phyloP scores from a whole-genome alignment of 2,797 vertebrate genomes.

The Echiichthys vipera region DNA sequence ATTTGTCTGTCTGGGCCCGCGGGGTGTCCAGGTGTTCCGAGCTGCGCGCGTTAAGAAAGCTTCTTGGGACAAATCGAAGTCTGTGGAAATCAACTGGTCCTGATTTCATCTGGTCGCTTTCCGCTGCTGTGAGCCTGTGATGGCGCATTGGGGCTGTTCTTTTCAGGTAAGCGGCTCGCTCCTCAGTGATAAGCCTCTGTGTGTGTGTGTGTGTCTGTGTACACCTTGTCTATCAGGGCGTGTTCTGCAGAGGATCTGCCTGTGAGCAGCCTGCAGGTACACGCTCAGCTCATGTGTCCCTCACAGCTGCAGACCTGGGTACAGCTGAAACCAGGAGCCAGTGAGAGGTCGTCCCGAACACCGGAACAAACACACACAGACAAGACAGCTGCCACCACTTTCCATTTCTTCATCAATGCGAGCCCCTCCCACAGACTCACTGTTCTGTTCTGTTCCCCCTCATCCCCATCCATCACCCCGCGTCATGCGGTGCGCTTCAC shows the following conservation, averaged over 20 bases:
- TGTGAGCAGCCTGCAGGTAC: slow-evolving; percentile 55
- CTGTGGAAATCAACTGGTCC: slow-evolving; percentile 67
- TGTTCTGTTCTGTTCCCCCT: background rate
- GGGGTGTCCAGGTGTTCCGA: slow-evolving; percentile 72
- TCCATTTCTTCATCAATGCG: slow-evolving; percentile 68
- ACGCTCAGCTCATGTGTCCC: slow-evolving; percentile 36
- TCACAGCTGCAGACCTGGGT: background rate
- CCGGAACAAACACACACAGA: too few relatives aligned
- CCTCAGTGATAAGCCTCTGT: slow-evolving; percentile 36
- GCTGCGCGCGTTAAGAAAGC: slow-evolving; percentile 41
- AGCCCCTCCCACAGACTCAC: background rate
- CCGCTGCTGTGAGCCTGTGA: slow-evolving; percentile 43
- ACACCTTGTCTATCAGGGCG: slow-evolving; percentile 78
- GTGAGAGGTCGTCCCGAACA: too few relatives aligned
- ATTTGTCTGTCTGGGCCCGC: slow-evolving; percentile 41
- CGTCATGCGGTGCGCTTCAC: too few relatives aligned
- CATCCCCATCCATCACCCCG: background rate
- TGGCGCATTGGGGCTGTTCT: slow-evolving; percentile 62
- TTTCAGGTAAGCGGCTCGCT: slow-evolving; percentile 66
- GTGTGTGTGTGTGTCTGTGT: slow-evolving; percentile 28
- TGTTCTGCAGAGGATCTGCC: slow-evolving; percentile 74
- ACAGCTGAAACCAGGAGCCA: background rate
- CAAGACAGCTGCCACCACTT: slow-evolving; percentile 41
- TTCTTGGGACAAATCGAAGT: slow-evolving; percentile 69
- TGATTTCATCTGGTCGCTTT: slow-evolving; percentile 75